Evolutionary conservation across 2,113 vertebrate species (phyloP).

Genomic region (Oxyura jamaicensis): DNA sequence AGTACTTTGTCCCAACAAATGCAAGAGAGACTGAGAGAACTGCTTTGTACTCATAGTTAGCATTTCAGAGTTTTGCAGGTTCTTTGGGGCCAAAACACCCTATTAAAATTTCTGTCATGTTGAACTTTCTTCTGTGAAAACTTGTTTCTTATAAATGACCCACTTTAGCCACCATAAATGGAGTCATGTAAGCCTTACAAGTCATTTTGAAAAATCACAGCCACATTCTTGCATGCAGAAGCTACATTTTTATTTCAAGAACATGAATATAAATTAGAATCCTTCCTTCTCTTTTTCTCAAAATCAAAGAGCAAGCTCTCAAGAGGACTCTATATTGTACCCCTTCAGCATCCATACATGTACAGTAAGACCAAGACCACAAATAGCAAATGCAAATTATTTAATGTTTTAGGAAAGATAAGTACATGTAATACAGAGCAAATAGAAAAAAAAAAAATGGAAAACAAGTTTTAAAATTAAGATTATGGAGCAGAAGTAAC

Average conservation of each 20-base stretch:
- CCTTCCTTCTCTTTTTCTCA: neutral
- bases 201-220: conserved; percentile 1
- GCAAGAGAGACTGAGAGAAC: neutral
- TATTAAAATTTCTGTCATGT: neutral
- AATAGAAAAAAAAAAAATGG: neutral
- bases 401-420: conserved; percentile 17
- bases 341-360: neutral
- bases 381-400: conserved; percentile 3
- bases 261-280: neutral
- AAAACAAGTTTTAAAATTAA: conserved; percentile 12
- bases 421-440: neutral
- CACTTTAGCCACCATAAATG: neutral
- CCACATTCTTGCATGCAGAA: neutral
- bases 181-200: neutral
- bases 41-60: neutral
- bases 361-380: neutral
- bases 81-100: neutral
- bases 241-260: neutral
- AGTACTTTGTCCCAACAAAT: neutral
- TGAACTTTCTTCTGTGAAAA: neutral
- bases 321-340: neutral
- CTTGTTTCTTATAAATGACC: neutral
- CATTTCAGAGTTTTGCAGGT: neutral
- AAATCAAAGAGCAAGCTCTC: conserved; percentile 20
- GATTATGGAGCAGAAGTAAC: conserved; percentile 17